Evolutionary conservation across 2,888 invertebrate species (phyloP), one percentile per base, ranked within the genome.

Genomic region (Eulithis prunata): DNA sequence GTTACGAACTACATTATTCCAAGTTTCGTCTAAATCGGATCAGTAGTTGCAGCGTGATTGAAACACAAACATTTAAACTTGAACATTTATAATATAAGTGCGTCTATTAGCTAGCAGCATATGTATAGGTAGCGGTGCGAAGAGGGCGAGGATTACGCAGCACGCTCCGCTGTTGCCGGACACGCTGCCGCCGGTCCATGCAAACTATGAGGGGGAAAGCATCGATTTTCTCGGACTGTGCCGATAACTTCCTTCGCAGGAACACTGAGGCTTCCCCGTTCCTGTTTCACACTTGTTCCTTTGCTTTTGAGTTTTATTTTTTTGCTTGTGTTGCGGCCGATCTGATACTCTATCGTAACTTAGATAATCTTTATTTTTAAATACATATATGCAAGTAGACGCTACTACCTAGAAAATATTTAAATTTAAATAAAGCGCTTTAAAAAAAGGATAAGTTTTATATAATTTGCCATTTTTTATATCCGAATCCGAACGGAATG

Each of bases 211-310:
- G 89, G 90, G 90, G 90, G 83, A 86, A 80, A 80, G 78, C 84
- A 92, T 91, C 89, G 92, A 92, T 92, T 91, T 91, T 89, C 90
- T 91, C 87, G 90, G 89, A 90, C 91, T 85, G 84, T 85, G 84
- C 86, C 90, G 89, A 91, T 91, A 86, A 88, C 88, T 87, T 86
- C 88, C 84, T 81, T 74, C 76, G 75, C 75, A 74, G 75, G 78
- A 78, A 78, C 79, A 77, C 75, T 73, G 77, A 74, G 74, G 78
- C 84, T 87, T 85, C 87, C 83, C 78, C 82, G 76, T 81, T 81
- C 79, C 78, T 80, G 78, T 76, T 78, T 77, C 75, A 75, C 84
- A 84, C 84, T 84, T 79, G 82, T 80, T 66, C 70, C 63, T 72
- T 75, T 62, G 68, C 66, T 67, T 69, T 69, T 60, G 66, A 70